Percentiles rank a stretch among this genome's conserved stretches.
phyloP scores from a whole-genome alignment of 2,113 vertebrate species.

The Vulpes vulpes region DNA sequence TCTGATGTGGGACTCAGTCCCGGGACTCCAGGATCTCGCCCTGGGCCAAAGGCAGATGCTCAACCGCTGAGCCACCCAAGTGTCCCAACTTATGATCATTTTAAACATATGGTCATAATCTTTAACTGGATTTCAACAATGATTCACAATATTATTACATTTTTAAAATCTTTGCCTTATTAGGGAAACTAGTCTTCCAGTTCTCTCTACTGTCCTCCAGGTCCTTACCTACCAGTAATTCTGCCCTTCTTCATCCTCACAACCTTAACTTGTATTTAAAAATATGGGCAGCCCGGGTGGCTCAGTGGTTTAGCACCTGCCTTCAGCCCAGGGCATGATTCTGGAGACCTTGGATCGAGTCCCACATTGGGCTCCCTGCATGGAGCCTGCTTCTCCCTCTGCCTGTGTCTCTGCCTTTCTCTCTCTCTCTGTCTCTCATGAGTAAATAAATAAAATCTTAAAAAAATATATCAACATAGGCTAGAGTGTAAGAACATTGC shows the following conservation, averaged over 20 bases:
- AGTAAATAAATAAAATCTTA: too few species aligned
- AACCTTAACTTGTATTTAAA: neutral
- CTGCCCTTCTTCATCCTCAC: neutral
- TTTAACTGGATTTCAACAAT: neutral
- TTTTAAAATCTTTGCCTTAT: neutral
- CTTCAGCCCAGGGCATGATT: too few species aligned
- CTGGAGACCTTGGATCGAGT: too few species aligned
- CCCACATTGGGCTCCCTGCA: too few species aligned
- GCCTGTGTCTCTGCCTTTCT: too few species aligned
- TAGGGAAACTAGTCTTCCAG: neutral
- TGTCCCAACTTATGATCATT: neutral
- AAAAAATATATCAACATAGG: neutral
- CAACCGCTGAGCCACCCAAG: too few species aligned
- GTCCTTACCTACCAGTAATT: neutral
- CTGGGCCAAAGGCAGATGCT: too few species aligned
- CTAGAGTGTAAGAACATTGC: neutral
- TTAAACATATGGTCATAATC: neutral
- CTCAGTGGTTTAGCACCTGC: too few species aligned
- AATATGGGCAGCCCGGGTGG: neutral
- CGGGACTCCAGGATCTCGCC: too few species aligned
- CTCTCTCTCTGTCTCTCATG: too few species aligned
- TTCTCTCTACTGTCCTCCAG: neutral
- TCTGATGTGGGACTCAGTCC: too few species aligned
- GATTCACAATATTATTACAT: neutral
- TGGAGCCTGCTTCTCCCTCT: too few species aligned